A percentile compares a stretch with the other conserved stretches of the same genome.
These are phyloP conservation scores for Podocnemis expansa DNA, from an alignment of 2,113 vertebrate genomes.

Conservation along the genomic window DNA sequence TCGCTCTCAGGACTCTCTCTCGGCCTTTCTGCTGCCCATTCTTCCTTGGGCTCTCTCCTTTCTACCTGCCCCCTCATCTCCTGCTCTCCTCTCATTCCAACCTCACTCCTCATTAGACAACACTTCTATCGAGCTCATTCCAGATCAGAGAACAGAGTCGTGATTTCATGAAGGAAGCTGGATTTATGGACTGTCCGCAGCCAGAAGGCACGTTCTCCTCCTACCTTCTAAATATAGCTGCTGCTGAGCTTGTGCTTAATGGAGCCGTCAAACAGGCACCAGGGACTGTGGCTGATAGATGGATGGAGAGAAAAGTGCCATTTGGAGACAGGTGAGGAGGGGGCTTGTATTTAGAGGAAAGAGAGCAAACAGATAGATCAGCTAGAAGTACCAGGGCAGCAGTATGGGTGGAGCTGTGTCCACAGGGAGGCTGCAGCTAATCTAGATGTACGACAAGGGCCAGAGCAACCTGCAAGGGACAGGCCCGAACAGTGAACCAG, in stretches of 20 bases:
- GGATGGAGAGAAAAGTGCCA: background rate
- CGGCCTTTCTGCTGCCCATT: background rate
- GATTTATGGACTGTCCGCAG: slow-evolving; percentile 52
- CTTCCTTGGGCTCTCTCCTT: background rate
- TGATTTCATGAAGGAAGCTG: background rate
- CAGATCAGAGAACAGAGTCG: background rate
- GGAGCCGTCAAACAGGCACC: slow-evolving; percentile 27
- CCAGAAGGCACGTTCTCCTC: background rate
- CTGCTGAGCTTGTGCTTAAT: background rate
- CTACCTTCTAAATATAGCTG: slow-evolving; percentile 43
- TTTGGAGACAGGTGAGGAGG: background rate
- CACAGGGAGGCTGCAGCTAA: background rate
- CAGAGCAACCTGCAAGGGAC: background rate
- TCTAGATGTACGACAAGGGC: rapidly evolving
- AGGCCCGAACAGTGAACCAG: background rate
- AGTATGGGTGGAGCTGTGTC: background rate
- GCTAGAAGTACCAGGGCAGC: background rate
- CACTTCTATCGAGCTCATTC: background rate
- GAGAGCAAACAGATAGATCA: background rate
- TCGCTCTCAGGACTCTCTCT: rapidly evolving
- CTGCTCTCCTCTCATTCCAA: rapidly evolving
- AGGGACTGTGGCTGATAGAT: slow-evolving; percentile 16
- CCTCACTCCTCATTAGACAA: background rate
- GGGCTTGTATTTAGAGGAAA: background rate
- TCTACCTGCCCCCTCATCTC: background rate